A percentile compares a stretch with the other conserved stretches of the same genome.
Conservation (phyloP, 1,140 invertebrate species). For the Helicoverpa zea region DNA sequence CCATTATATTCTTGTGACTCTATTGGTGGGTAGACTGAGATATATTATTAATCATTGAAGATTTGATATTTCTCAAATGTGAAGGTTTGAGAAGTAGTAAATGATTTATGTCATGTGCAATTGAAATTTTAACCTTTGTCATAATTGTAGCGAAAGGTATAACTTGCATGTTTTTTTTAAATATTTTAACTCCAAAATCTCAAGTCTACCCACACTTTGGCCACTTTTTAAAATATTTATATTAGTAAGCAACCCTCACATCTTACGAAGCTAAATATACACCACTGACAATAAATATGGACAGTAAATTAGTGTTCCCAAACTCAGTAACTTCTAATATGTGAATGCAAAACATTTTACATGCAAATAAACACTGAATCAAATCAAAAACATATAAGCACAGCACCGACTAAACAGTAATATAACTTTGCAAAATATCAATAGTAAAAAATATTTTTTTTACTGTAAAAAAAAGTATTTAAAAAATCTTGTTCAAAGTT, state of each 20-base stretch:
- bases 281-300: conserved; percentile 60
- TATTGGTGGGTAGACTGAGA: conserved; percentile 16
- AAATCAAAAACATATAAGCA: conserved; percentile 65
- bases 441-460: neutral
- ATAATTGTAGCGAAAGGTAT: too few species aligned
- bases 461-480: neutral
- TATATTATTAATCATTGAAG: neutral
- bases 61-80: neutral
- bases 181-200: neutral
- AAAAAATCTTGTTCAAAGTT: neutral
- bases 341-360: conserved; percentile 83
- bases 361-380: conserved; percentile 82
- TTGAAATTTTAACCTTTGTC: too few species aligned
- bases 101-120: neutral
- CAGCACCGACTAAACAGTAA: conserved; percentile 34
- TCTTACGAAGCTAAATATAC: conserved; percentile 60
- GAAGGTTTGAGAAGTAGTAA: neutral
- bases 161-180: too few species aligned
- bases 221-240: conserved; percentile 10
- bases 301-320: conserved; percentile 63
- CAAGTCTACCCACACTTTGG: conserved; percentile 19
- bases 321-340: conserved; percentile 61
- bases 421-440: conserved; percentile 12
- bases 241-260: conserved; percentile 53
- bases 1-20: neutral